Evolutionary conservation across 2,797 vertebrate genomes (phyloP).

Genomic region (Helarctos malayanus): DNA sequence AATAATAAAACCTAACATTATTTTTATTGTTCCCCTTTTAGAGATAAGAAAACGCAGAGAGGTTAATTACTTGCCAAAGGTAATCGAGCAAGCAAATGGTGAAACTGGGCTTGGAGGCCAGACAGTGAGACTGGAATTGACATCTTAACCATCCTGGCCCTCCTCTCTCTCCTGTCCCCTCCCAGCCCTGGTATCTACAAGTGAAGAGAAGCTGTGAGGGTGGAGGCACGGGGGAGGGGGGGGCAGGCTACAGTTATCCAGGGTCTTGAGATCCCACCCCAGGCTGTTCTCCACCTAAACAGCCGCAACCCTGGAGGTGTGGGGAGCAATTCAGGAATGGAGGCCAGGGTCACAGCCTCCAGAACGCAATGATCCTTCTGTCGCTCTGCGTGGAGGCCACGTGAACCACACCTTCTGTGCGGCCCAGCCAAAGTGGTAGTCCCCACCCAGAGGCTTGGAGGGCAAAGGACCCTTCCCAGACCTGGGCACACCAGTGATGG

Average conservation of each 20-base stretch:
- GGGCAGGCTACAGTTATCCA: background rate
- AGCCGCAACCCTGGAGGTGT: background rate
- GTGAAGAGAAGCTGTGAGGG: too few species aligned
- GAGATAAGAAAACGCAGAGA: background rate
- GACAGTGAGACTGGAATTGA: background rate
- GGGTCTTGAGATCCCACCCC: background rate
- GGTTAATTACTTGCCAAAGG: background rate
- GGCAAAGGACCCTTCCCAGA: background rate
- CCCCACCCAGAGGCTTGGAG: background rate
- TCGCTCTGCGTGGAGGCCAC: background rate
- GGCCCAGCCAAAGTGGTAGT: background rate
- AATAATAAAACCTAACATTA: background rate
- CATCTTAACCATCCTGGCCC: background rate
- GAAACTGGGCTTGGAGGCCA: background rate
- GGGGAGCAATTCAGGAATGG: background rate
- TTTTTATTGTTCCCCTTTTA: background rate
- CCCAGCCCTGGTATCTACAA: background rate
- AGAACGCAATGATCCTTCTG: background rate
- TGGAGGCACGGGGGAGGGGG: fast-evolving
- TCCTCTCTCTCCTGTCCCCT: background rate
- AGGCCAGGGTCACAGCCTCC: background rate
- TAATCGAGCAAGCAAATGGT: background rate
- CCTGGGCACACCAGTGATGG: background rate
- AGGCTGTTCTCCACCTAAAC: background rate
- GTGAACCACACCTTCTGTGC: background rate